Conservation (phyloP, 2,888 invertebrate species). For the Dysmachus trigonus region DNA sequence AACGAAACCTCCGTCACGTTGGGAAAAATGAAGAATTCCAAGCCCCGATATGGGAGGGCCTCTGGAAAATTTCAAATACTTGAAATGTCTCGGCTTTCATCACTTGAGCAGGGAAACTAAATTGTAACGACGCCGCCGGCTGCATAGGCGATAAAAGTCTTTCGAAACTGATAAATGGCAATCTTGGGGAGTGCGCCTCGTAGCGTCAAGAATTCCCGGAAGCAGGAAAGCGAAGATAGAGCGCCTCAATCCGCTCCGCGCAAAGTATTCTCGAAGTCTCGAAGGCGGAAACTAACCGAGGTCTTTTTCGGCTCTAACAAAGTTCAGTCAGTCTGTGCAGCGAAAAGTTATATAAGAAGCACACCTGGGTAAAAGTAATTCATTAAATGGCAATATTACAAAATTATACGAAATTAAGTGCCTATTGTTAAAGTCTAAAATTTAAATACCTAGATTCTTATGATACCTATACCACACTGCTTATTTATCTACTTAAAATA, state of each 20-base stretch:
- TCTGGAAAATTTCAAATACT: background rate
- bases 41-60: background rate
- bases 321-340: background rate
- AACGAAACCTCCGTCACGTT: background rate
- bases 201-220: background rate
- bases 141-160: background rate
- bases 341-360: background rate
- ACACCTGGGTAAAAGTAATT: background rate
- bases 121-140: background rate
- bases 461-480: too few relatives aligned
- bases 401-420: background rate
- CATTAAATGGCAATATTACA: background rate
- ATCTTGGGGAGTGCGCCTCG: background rate
- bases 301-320: background rate
- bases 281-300: background rate
- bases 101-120: background rate
- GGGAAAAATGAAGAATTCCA: background rate
- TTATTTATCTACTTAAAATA: background rate
- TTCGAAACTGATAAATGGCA: background rate
- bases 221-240: background rate
- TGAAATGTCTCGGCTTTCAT: background rate
- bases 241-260: background rate
- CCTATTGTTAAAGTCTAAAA: background rate
- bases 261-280: background rate
- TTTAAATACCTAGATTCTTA: too few relatives aligned